Evolutionary conservation across 2,888 invertebrate genomes (phyloP).

Genomic region (Platypus cylindrus): DNA sequence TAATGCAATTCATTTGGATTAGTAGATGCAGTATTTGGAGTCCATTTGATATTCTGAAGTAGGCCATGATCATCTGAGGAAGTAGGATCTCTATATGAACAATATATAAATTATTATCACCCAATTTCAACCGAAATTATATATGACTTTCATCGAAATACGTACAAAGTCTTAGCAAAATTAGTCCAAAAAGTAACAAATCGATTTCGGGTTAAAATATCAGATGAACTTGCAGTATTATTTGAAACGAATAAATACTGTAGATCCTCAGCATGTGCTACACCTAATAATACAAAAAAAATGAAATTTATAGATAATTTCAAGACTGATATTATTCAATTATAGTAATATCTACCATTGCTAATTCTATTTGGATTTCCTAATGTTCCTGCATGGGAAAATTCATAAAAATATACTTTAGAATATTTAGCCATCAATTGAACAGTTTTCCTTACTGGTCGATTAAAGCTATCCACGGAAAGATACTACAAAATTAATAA

Average conservation of each 20-base stretch:
- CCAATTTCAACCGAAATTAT: no score
- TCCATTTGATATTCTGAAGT: neutral
- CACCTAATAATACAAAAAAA: no score
- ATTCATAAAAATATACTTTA: conserved; percentile 18
- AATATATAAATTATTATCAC: neutral
- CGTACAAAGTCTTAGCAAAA: conserved; percentile 1
- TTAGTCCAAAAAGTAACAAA: neutral
- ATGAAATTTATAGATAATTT: no score
- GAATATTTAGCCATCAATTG: conserved; percentile 34
- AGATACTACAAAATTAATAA: conserved; percentile 34
- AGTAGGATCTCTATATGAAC: neutral
- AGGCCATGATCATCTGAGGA: neutral
- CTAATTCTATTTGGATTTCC: conserved; percentile 2
- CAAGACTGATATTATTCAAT: no score
- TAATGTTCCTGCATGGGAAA: conserved; percentile 17
- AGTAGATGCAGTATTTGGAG: neutral
- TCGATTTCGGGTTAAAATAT: neutral
- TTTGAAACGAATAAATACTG: neutral
- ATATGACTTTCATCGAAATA: no score
- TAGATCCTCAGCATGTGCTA: neutral
- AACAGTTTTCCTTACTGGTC: conserved; percentile 29
- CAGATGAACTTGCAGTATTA: neutral
- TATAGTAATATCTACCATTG: no score
- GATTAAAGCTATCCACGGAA: conserved; percentile 33
- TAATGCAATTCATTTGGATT: neutral